Evolutionary conservation across 2,113 vertebrate species (phyloP), one percentile per base, ranked within the genome.

Genomic region (Columbina picui): DNA sequence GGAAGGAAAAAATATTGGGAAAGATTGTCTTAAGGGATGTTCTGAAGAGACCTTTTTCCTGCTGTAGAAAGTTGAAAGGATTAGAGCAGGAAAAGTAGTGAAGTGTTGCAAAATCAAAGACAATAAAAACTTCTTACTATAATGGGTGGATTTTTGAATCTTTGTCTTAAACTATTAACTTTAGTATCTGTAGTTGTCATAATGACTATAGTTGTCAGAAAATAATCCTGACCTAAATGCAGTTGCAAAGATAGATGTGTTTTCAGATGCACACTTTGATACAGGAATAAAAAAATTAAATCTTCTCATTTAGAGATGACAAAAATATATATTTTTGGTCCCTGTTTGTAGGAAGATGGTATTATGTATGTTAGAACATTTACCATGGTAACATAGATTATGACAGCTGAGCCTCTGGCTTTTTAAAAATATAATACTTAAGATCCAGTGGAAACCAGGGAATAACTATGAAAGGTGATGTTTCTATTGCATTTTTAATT

Each of bases 311-410:
- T 87, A 12, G 61, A 86, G 47, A 39, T 85, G 70, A 88, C 75
- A 95, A 32, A 45, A 85, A 55, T 69, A 26, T 6, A 15, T 95
- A 80, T 93, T 92, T 95, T 90, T 90, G 79, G 92, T 75, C 52
- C 29, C 56, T 15, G 15, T 92, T 94, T 81, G 85, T 67, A 86
- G 93, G 85, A 90, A 94, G 92, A 81, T 90, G 76, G 71, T 64
- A 26, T 88, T 83, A 18, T 81, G 36, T 83, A 10, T n/a, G 47
- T 64, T 78, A 76, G 93, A 80, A 36, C 8, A 2, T 41, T 96
- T 90, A 53, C 92, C 84, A 69, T 96, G 92, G 88, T 78, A 96
- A 90, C 80, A 1, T 17, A 56, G 47, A 49, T 84, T 45, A 49
- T 39, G 76, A n/a, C 30, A 80, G 68, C 83, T 60, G 85, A 95